These are phyloP conservation scores for Hemicordylus capensis DNA, from an alignment of 2,113 vertebrate species.

Conservation along the genomic window DNA sequence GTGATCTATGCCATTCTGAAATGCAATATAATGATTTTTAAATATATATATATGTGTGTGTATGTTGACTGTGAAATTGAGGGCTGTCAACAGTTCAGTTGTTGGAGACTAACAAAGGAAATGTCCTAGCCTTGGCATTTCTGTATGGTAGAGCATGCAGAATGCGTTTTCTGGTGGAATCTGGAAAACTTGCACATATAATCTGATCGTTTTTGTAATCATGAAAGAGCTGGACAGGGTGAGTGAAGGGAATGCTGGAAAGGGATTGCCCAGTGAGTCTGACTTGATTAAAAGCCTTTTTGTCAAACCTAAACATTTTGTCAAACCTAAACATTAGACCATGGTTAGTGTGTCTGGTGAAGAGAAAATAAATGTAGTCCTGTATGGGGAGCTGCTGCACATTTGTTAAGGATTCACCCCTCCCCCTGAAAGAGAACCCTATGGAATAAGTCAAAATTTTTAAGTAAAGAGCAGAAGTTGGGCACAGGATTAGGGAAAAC, in stretches of 20 bases:
- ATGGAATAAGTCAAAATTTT: background rate
- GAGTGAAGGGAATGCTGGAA: background rate
- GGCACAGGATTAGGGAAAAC: background rate
- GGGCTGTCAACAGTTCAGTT: conserved; percentile 24
- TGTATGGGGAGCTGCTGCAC: background rate
- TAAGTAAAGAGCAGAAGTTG: background rate
- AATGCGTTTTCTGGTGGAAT: conserved; percentile 32
- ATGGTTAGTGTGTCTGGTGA: background rate
- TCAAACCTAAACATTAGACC: background rate
- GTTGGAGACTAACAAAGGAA: background rate
- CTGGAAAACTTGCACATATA: conserved; percentile 25
- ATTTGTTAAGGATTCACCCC: no score
- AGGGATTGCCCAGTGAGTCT: background rate
- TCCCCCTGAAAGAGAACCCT: no score
- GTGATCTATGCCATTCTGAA: conserved; percentile 17
- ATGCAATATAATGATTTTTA: no score
- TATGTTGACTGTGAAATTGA: conserved; percentile 10
- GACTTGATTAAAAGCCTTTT: background rate
- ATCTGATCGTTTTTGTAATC: conserved; percentile 3
- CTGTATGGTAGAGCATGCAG: conserved; percentile 17
- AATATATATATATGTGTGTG: no score
- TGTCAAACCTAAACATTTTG: background rate
- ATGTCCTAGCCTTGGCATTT: background rate
- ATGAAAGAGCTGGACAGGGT: background rate
- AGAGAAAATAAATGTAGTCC: background rate